Base-by-base conservation (phyloP, 2,113 vertebrate species). In the Diphyllodes magnificus region DNA sequence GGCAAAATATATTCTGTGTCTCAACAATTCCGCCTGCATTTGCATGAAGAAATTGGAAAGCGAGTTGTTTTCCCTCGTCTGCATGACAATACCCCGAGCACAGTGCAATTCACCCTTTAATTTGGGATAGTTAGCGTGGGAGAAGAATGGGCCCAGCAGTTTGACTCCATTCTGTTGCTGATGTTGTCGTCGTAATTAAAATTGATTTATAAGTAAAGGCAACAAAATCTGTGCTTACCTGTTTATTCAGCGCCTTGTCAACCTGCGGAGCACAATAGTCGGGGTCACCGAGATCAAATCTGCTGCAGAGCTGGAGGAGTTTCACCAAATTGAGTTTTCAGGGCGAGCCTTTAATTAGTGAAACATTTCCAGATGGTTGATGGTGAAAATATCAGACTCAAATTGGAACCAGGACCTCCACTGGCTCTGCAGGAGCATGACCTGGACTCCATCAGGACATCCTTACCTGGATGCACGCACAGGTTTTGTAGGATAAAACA, bases 41-140 rank as follows among this genome's bases (percentile, higher is more conserved):
- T 98, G 97, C 98, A 98, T 97, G 98, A 97, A 97, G 96, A 98
- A 98, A 98, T 98, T 97, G 97, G 97, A 98, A 97, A 97, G 97
- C 84, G 39, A 97, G 96, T 97, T 98, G 97, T 97, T 98, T 97
- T 97, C 95, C 97, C 97, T 98, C 95, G 68, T 98, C 97, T 98
- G 97, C 98, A 98, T 98, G 97, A 98, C 97, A 98, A 98, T 97
- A 95, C 95, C 94, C 91, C 23, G 44, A 89, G 96, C 77, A 73
- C 87, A 72, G 87, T 57, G 92, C 97, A 97, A 97, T 97, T 97
- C 96, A 75, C 93, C 82, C 66, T 96, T 97, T 98, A 97, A 98
- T 98, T 97, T 97, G 96, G 87, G 95, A 76, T 96, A 84, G 88
- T 97, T 98, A 97, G 73, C 13, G 87, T 73, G 92, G 27, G 24